Base-by-base conservation (phyloP, 2,797 vertebrate genomes). In the Eospalax fontanierii region DNA sequence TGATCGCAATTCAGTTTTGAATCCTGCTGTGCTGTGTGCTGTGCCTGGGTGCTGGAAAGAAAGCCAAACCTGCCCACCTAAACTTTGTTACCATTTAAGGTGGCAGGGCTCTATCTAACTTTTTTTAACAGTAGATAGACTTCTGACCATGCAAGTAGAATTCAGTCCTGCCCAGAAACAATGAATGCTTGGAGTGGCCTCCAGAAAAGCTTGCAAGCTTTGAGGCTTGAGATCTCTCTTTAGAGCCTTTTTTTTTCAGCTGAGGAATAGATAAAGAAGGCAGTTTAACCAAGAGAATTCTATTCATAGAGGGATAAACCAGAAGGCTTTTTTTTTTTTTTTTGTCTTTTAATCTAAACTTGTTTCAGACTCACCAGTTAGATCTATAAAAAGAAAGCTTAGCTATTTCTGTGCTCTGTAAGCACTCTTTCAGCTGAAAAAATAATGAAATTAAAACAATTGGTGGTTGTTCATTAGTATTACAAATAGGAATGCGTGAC, bases 371-470 rank as follows among this genome's bases (percentile, higher is more conserved):
- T 97, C 92, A 95, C 97, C 74, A 96, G 21, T 61, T 95, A 96
- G 95, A 89, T 9, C 97, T 95, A 87, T 97, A 97, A 96, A 97
- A 97, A 91, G 89, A 95, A 84, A 83, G 96, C 71, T 24, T 83
- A 88, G 89, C 70, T 97, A 94, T 46, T 97, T 97, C n/a, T 94
- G 66, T 95, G 86, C 87, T 89, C 70, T 96, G 74, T 93, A 94
- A 97, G 96, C 80, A 74, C 75, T 96, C 94, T 96, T 71, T 93
- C 90, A 93, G 96, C 80, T 10, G 38, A 93, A 94, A 97, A 98
- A 98, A 96, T 97, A 35, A 96, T 95, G 90, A 96, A 91, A 97
- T 95, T 95, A 97, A 97, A 97, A 98, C 97, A 98, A 97, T 97
- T 92, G 96, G 89, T 96, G 81, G 16, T 96, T 97, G 91, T 98